phyloP scores from a whole-genome alignment of 1,140 invertebrate genomes.

The Stegodyphus mimosarum region DNA sequence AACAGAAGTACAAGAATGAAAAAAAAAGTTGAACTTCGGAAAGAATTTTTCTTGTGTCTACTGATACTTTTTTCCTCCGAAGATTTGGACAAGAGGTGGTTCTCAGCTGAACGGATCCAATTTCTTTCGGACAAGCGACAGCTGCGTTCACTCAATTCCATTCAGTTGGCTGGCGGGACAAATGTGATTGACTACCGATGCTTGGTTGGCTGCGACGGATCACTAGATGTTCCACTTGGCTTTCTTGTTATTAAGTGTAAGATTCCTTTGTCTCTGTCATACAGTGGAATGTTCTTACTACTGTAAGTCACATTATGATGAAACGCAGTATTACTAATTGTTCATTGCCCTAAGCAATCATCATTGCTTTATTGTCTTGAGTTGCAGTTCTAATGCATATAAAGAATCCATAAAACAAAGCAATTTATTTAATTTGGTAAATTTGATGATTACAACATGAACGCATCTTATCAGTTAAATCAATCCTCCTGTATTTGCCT shows the following conservation, averaged over 20 bases:
- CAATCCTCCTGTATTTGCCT: too few species aligned
- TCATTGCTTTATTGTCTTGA: too few species aligned
- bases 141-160: conserved; percentile 34
- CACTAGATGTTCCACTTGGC: neutral
- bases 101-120: conserved; percentile 43
- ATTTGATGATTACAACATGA: too few species aligned
- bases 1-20: neutral
- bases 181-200: conserved; percentile 29
- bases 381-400: too few species aligned
- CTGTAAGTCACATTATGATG: too few species aligned
- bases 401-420: too few species aligned
- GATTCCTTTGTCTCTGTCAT: too few species aligned
- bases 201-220: conserved; percentile 4
- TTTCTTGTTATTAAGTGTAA: conserved; percentile 31
- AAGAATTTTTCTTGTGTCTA: conserved; percentile 45
- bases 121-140: conserved; percentile 39
- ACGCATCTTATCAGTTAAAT: too few species aligned
- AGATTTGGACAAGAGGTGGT: conserved; percentile 43
- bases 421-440: too few species aligned
- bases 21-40: conserved; percentile 27
- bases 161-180: conserved; percentile 23
- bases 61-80: neutral
- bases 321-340: too few species aligned
- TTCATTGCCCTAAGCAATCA: too few species aligned
- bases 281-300: too few species aligned